phyloP scores from a whole-genome alignment of 2,797 vertebrate genomes.

The Acrocephalus scirpaceus region DNA sequence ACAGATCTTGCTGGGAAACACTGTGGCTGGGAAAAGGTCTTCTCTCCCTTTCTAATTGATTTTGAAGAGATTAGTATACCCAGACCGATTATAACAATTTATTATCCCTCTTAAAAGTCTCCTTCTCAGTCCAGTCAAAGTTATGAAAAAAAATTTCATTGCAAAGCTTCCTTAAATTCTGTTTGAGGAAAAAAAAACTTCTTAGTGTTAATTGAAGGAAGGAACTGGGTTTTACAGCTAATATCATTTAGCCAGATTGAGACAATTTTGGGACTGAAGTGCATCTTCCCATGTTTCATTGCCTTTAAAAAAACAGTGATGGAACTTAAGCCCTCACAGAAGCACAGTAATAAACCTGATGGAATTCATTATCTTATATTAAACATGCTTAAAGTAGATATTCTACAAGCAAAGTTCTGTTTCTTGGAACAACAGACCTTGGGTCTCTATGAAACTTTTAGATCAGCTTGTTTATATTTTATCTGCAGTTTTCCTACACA shows the following conservation, averaged over 20 bases:
- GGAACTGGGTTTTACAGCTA: not conserved
- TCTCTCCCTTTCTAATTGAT: constrained; percentile 40
- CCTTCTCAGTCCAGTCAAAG: constrained; percentile 29
- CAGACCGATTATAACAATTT: constrained; percentile 24
- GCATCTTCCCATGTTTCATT: constrained; percentile 66
- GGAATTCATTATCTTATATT: constrained; percentile 31
- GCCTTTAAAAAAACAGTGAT: constrained; percentile 57
- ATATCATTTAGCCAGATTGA: constrained; percentile 23
- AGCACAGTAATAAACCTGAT: constrained; percentile 50
- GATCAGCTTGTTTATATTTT: constrained; percentile 5
- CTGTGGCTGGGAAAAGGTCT: constrained; percentile 52
- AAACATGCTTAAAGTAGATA: not conserved
- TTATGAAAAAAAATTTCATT: constrained; percentile 21
- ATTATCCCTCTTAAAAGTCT: constrained; percentile 49
- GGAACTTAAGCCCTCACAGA: constrained; percentile 38
- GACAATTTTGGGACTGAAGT: constrained; percentile 37
- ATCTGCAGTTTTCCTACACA: not conserved
- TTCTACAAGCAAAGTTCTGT: not conserved
- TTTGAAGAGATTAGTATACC: not conserved
- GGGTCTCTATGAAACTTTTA: not conserved
- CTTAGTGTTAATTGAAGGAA: constrained; percentile 47
- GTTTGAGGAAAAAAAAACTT: not conserved
- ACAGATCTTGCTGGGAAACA: constrained; percentile 68
- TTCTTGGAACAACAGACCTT: constrained; percentile 15
- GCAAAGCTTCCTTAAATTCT: constrained; percentile 67